Base-by-base conservation (phyloP, 2,888 invertebrate species). In the Papilio elwesi region DNA sequence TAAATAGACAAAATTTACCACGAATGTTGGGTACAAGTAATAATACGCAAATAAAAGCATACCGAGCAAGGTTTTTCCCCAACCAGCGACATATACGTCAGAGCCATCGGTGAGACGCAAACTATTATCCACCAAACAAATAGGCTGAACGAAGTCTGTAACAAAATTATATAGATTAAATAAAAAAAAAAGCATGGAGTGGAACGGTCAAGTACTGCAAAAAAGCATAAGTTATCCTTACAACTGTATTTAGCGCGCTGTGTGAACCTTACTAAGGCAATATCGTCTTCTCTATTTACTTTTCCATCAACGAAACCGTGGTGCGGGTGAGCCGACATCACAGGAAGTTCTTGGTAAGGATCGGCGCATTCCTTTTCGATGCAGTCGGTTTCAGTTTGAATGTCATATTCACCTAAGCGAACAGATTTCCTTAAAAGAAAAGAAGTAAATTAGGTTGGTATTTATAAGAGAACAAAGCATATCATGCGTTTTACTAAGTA, bases 391-490 rank as follows among this genome's bases (percentile, higher is more conserved):
- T 95, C 94, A 0, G 93, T 94, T 77, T 94, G 94, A 0, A 93
- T 94, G 80, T 96, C 95, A 79, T 95, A 96, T 86, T 96, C 96
- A 0, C 96, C 96, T 53, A 96, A 86, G 12, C 96, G 94, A 4
- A 95, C 94, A 55, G 91, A 88, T 75, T 90, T 87, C 73, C 95
- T 95, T n/a, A 85, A 74, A 77, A 76, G n/a, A n/a, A 9, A 69
- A 62, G 5, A 43, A 0, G 4, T 62, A 62, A 10, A 9, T 62
- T 64, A 64, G 49, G 12, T 16, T 64, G 5, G 12, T 10, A 15
- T 0, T 64, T 26, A 26, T 48, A 48, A 15, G 8, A 62, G 6
- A 5, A 8, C 6, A 10, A 63, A 8, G 51, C 49, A 43, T 47
- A 55, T 55, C 3, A 65, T 43, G 15, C 16, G 53, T 66, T 6